phyloP scores from a whole-genome alignment of 2,113 vertebrate species.

The Brevimyrus niger region DNA sequence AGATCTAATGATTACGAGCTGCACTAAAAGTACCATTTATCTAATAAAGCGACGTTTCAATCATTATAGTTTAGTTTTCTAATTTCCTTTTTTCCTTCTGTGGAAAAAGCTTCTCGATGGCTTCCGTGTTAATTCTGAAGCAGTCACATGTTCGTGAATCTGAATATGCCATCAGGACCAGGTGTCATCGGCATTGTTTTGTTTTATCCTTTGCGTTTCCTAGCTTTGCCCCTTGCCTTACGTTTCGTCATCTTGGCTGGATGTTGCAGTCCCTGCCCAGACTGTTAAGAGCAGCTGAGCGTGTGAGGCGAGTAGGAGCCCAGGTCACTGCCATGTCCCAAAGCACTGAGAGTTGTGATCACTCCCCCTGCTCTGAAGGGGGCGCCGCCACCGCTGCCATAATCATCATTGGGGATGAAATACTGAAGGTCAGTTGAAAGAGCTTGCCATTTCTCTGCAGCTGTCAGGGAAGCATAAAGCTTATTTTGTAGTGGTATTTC shows the following conservation, averaged over 20 bases:
- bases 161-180: background rate
- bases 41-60: background rate
- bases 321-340: conserved; percentile 64
- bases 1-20: background rate
- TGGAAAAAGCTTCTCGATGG: background rate
- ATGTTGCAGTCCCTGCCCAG: conserved; percentile 44
- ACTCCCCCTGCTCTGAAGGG: conserved; percentile 23
- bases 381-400: conserved; percentile 73
- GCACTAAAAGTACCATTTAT: background rate
- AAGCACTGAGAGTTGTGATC: conserved; percentile 29
- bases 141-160: background rate
- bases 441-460: background rate
- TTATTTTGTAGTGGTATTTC: background rate
- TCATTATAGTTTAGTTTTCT: background rate
- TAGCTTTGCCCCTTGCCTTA: background rate
- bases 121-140: background rate
- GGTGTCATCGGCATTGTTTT: background rate
- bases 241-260: conserved; percentile 23
- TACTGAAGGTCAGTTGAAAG: conserved; percentile 73
- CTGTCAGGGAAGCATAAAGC: background rate
- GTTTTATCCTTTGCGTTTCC: background rate
- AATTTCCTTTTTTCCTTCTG: background rate
- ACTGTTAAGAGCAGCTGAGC: conserved; percentile 46
- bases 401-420: conserved; percentile 89
- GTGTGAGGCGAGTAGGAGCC: conserved; percentile 44